Conservation (phyloP, 2,888 invertebrate genomes). For the Cylindroiulus punctatus region DNA sequence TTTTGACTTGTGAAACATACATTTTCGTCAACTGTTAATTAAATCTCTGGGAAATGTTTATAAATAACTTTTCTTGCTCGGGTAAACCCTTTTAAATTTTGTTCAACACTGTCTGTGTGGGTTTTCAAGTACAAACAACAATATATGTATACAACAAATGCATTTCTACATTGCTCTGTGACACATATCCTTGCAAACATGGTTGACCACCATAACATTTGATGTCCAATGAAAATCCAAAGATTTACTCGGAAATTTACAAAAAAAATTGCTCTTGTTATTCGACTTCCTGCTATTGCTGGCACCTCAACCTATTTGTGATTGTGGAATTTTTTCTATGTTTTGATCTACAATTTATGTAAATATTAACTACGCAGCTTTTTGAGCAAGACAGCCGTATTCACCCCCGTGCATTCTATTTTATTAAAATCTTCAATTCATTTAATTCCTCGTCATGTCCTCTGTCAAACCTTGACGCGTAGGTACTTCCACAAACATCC, state of each 20-base stretch:
- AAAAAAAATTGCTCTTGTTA: no score
- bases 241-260: background rate
- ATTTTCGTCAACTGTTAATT: background rate
- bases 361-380: background rate
- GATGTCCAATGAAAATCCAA: background rate
- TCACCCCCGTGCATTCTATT: background rate
- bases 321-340: background rate
- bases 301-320: background rate
- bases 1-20: background rate
- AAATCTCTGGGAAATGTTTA: no score
- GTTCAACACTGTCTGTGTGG: background rate
- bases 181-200: background rate
- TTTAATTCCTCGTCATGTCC: no score
- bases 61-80: no score
- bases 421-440: no score
- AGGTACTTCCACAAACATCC: no score
- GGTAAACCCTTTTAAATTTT: background rate
- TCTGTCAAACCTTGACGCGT: no score
- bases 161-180: background rate
- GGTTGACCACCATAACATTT: background rate
- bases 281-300: no score
- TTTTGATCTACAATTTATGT: background rate
- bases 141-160: background rate
- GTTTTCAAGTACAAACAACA: background rate
- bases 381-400: background rate